Percentiles rank a stretch among this genome's conserved stretches.
phyloP scores from a whole-genome alignment of 2,888 invertebrate genomes.

The Tenthredo amoena region DNA sequence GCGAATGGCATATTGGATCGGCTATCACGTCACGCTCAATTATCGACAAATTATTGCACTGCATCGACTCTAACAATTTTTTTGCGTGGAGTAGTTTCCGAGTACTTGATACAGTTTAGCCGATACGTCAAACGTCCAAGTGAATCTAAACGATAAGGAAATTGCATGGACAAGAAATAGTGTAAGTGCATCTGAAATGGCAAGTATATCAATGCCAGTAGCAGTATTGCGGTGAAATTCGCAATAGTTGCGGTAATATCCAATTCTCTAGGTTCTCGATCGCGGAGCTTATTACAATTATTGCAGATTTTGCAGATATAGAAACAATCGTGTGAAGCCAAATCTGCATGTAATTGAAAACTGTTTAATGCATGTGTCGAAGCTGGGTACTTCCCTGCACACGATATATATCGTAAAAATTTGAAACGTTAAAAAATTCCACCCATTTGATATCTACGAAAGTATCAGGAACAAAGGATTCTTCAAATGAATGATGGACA shows the following conservation, averaged over 20 bases:
- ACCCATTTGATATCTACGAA: background rate
- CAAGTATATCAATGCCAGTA: background rate
- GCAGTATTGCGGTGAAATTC: background rate
- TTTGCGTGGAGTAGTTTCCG: background rate
- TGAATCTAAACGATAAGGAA: background rate
- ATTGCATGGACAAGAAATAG: background rate
- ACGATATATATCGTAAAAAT: conserved; percentile 4
- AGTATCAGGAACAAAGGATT: background rate
- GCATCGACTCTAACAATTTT: background rate
- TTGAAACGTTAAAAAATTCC: background rate
- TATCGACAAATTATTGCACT: background rate
- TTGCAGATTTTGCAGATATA: background rate
- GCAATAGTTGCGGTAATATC: background rate
- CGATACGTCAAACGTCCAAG: background rate
- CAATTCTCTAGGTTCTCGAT: background rate
- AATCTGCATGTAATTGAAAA: background rate
- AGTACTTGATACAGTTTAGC: background rate
- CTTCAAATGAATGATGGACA: background rate
- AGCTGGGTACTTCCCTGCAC: background rate
- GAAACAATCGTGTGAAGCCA: background rate
- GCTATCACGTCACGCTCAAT: background rate
- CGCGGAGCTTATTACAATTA: background rate
- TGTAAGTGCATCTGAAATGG: background rate
- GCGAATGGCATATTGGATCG: background rate
- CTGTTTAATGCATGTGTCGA: background rate